These are phyloP conservation scores for Synanthedon tipuliformis DNA, from an alignment of 2,888 invertebrate genomes.

Conservation along the genomic window DNA sequence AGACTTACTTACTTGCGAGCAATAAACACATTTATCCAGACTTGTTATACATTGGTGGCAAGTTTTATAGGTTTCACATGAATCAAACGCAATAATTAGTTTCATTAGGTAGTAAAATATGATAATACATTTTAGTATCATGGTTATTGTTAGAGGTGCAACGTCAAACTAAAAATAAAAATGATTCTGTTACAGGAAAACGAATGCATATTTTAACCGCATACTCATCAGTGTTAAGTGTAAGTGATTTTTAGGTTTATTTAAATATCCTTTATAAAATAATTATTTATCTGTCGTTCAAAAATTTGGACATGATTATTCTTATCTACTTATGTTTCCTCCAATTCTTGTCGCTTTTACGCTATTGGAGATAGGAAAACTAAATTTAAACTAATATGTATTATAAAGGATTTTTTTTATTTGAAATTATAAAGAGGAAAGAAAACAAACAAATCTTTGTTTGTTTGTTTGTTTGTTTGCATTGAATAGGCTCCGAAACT, in stretches of 20 bases:
- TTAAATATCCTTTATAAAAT: too few relatives aligned
- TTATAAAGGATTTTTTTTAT: too few relatives aligned
- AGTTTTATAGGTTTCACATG: slow-evolving; percentile 23
- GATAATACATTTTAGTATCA: not conserved
- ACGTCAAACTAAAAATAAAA: not conserved
- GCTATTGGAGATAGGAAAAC: too few relatives aligned
- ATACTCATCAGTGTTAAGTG: not conserved
- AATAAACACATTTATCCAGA: slow-evolving; percentile 37
- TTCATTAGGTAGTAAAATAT: not conserved
- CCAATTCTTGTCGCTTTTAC: too few relatives aligned
- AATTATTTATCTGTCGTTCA: too few relatives aligned
- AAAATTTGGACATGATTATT: too few relatives aligned
- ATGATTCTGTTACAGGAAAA: not conserved
- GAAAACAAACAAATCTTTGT: too few relatives aligned
- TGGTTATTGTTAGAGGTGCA: not conserved
- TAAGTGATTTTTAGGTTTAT: not conserved
- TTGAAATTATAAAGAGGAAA: too few relatives aligned
- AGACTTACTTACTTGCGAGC: slow-evolving; percentile 29
- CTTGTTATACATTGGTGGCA: slow-evolving; percentile 42
- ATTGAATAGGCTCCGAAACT: too few relatives aligned
- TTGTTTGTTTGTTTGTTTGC: too few relatives aligned
- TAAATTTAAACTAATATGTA: too few relatives aligned
- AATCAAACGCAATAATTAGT: slow-evolving; percentile 5
- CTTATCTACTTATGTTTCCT: too few relatives aligned
- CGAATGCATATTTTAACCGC: not conserved